A percentile compares a stretch with the other conserved stretches of the same genome.
phyloP scores from a whole-genome alignment of 2,888 invertebrate genomes.

The Drosophila neutralis region DNA sequence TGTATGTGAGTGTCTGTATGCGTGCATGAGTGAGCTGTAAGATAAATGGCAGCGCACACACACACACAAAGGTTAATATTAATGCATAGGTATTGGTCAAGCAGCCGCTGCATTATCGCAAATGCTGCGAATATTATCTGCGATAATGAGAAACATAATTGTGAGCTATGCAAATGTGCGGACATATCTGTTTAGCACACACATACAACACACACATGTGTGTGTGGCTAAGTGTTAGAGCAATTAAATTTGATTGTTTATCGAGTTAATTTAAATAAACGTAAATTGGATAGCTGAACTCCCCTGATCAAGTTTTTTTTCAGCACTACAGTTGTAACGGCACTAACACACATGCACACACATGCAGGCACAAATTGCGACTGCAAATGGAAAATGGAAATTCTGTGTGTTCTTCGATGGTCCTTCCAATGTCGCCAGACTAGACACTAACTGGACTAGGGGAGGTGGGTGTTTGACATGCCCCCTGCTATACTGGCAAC shows the following conservation, averaged over 20 bases:
- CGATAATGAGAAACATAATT: conserved; percentile 76
- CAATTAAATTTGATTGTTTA: conserved; percentile 73
- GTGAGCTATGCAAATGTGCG: conserved; percentile 72
- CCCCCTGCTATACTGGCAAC: conserved; percentile 18
- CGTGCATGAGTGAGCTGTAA: conserved; percentile 20
- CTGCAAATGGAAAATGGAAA: conserved; percentile 32
- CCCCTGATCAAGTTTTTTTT: background rate
- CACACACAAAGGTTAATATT: conserved; percentile 38
- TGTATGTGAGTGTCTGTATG: background rate
- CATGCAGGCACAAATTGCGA: conserved; percentile 18
- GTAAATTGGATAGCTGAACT: conserved; percentile 56
- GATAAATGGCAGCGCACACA: conserved; percentile 45
- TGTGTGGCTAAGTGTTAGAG: conserved; percentile 57
- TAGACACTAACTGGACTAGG: conserved; percentile 14
- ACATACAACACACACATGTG: background rate
- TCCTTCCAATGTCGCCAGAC: conserved; percentile 11
- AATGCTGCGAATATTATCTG: conserved; percentile 75
- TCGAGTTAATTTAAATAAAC: conserved; percentile 72
- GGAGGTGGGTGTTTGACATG: conserved; percentile 9
- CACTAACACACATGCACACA: background rate
- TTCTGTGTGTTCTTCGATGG: conserved; percentile 12
- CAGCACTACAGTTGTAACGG: conserved; percentile 16
- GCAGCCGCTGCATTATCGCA: conserved; percentile 57
- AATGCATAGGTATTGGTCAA: conserved; percentile 39
- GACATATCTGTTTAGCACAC: conserved; percentile 30